A percentile compares a stretch with the other conserved stretches of the same genome.
Conservation (phyloP, 2,113 vertebrate genomes). For the Heptranchias perlo region DNA sequence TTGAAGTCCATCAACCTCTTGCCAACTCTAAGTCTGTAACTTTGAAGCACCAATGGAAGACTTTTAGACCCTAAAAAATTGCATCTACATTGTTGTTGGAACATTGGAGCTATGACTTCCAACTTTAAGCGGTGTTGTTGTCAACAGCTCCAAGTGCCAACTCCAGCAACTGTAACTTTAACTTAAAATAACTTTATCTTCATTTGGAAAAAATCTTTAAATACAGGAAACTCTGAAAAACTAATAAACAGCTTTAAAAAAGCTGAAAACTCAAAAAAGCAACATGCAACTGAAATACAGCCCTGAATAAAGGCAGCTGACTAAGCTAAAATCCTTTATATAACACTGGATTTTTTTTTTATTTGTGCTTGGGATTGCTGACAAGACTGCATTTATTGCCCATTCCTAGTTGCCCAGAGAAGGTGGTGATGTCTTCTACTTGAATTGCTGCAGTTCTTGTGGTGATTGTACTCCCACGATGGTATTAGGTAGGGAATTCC, state of each 20-base stretch:
- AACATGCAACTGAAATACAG: background rate
- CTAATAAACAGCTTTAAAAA: background rate
- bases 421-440: background rate
- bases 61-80: background rate
- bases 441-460: background rate
- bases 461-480: too few species aligned
- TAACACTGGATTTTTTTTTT: background rate
- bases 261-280: background rate
- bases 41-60: background rate
- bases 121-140: background rate
- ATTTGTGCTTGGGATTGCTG: background rate
- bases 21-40: background rate
- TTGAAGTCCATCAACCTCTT: background rate
- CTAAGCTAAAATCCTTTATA: background rate
- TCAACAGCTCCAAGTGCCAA: background rate
- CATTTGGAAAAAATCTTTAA: background rate
- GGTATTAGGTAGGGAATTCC: too few species aligned
- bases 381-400: background rate
- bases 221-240: background rate
- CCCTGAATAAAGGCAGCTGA: background rate
- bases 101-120: background rate
- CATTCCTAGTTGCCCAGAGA: background rate
- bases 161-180: background rate
- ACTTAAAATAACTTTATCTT: background rate
- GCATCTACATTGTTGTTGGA: background rate